Conservation (phyloP, 2,888 invertebrate species). For the Pachycephus smyrnensis region DNA sequence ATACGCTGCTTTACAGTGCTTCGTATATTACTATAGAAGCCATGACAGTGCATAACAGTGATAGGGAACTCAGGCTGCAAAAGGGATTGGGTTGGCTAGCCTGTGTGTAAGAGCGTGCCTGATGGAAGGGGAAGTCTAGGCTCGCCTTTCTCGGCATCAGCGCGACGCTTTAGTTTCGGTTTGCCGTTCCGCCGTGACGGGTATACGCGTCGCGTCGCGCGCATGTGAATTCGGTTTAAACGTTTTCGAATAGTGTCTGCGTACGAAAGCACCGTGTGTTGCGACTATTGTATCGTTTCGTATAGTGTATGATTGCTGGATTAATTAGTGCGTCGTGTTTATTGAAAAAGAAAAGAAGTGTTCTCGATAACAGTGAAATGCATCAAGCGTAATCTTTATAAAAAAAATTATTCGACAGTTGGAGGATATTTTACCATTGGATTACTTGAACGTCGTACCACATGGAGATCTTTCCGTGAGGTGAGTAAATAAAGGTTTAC, state of each 20-base stretch:
- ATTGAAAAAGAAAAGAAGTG: not conserved
- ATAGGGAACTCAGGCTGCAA: constrained; percentile 30
- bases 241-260: not conserved
- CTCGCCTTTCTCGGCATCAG: constrained; percentile 47
- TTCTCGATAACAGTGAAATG: not conserved
- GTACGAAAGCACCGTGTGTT: not conserved
- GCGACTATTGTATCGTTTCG: constrained; percentile 6
- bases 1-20: not conserved
- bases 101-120: constrained; percentile 24
- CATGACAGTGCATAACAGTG: not conserved
- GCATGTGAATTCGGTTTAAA: constrained; percentile 6
- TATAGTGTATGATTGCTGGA: not conserved
- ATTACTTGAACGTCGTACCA: constrained; percentile 31
- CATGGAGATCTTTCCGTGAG: constrained; percentile 20
- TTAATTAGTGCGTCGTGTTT: not conserved
- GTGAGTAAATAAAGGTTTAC: constrained; percentile 17
- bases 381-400: not conserved
- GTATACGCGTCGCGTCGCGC: constrained; percentile 21
- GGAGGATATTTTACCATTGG: constrained; percentile 28
- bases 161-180: constrained; percentile 59
- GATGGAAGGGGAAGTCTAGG: constrained; percentile 37
- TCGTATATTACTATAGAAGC: not conserved
- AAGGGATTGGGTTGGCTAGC: constrained; percentile 43
- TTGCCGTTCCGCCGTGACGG: constrained; percentile 56
- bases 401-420: constrained; percentile 5